Evolutionary conservation across 2,888 invertebrate species (phyloP), one percentile per base, ranked within the genome.

Genomic region (Euphydryas editha): DNA sequence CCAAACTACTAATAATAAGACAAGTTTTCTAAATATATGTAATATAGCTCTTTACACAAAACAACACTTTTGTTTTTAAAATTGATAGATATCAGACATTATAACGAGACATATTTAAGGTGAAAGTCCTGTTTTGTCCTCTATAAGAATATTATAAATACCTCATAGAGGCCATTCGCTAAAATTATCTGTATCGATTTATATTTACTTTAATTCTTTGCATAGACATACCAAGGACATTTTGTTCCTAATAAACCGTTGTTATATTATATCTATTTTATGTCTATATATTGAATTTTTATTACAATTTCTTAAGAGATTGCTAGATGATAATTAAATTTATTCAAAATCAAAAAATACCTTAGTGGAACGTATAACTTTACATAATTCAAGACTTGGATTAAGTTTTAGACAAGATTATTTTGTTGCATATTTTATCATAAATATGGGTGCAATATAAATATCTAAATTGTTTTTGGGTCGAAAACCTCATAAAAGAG

Each of bases 81-180:
- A 18, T 47, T 20, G 30, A 54, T 51, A 54, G n/a, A 36, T n/a
- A 8, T 30, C 36, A 36, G 54, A 54, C 30, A 30, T 58, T 51
- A 20, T 36, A 58, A 17, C 39, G 46, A 46, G 18, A 46, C 18
- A 8, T 20, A 18, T 37, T 2, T 44, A 58, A 78, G 89, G 85
- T 90, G 83, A 91, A 87, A 57, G 86, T 66, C 86, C 90, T 87
- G 78, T 75, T 79, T 81, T 88, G 88, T 91, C 90, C 90, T 89
- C 88, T 81, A 77, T 73, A 68, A 76, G 74, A n/a, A n/a, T 81
- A 82, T 80, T 79, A 82, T 85, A 67, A 81, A 82, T 68, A 62
- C 65, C 76, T 83, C 83, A 82, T 77, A 80, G 82, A 80, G 83
- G 84, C 84, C 82, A 81, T 84, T 83, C 78, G 76, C 78, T 77